These are phyloP conservation scores for Platerodrilus igneus DNA, from an alignment of 2,888 invertebrate genomes.

Conservation along the genomic window DNA sequence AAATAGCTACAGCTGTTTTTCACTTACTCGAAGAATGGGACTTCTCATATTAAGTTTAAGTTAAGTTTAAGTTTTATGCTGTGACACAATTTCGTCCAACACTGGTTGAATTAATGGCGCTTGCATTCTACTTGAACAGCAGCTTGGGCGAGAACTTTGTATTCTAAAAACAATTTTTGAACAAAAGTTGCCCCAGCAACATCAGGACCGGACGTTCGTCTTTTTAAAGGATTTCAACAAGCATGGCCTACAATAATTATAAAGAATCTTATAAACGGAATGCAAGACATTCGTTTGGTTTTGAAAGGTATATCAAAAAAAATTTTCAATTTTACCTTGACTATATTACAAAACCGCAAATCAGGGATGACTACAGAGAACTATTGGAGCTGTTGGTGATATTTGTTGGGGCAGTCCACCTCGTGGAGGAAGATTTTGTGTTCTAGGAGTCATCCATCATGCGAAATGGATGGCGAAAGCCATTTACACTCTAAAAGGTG, in stretches of 20 bases:
- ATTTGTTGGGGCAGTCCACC: neutral
- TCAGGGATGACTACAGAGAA: neutral
- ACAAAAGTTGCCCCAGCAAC: slow-evolving; percentile 19
- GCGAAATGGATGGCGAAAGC: slow-evolving; percentile 34
- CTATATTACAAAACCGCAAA: neutral
- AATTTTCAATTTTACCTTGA: neutral
- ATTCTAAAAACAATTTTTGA: slow-evolving; percentile 29
- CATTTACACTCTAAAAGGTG: slow-evolving; percentile 30
- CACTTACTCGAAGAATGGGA: slow-evolving; percentile 25
- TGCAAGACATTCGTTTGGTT: neutral
- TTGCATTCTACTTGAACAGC: slow-evolving; percentile 30
- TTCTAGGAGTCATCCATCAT: slow-evolving; percentile 29
- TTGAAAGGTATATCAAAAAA: neutral
- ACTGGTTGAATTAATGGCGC: slow-evolving; percentile 30
- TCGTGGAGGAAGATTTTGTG: neutral
- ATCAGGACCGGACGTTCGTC: slow-evolving; percentile 25
- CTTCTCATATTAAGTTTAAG: too few relatives aligned
- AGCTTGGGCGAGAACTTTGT: slow-evolving; percentile 26
- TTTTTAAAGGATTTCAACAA: slow-evolving; percentile 29
- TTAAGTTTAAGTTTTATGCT: slow-evolving; percentile 29
- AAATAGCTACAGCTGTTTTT: slow-evolving; percentile 20
- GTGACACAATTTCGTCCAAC: slow-evolving; percentile 33
- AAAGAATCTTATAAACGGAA: slow-evolving; percentile 7
- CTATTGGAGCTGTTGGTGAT: neutral
- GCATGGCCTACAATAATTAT: slow-evolving; percentile 23